Base-by-base conservation (phyloP, 1,140 invertebrate species). In the Monomorium pharaonis region DNA sequence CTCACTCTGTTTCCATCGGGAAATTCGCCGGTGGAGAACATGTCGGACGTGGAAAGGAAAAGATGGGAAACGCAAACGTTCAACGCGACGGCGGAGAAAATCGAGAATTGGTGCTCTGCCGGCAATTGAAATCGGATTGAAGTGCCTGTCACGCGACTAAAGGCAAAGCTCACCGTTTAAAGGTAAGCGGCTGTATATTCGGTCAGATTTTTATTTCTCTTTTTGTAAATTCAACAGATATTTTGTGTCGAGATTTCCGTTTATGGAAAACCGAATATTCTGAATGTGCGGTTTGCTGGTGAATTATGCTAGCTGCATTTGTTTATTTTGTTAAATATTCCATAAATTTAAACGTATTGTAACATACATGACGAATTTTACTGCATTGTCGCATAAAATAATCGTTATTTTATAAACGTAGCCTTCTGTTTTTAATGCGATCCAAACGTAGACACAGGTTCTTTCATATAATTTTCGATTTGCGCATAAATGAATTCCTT, bases 41-140 rank as follows among this genome's bases (percentile, higher is more conserved):
- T 2, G 37, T 37, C 33, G n/a, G 72, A 30, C 18, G 56, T 7
- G 37, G 51, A 18, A 30, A 9, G 33, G 24, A 44, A 62, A 18
- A 44, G 24, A 42, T 16, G 56, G 74, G 9, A 24, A 47, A 62
- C 44, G 56, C 14, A n/a, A 78, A 33, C 30, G 62, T 69, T 44
- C 47, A 30, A 69, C 10, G 62, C 44, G 77, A 80, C 47, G 30
- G 62, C 16, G 30, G 21, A 24, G 47, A 51, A 69, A 80, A 80
- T 80, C 63, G 77, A 80, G 33, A 69, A 80, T 30, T 56, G 33
- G n/a, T n/a, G 3, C n/a, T 37, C 21, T 42, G 49, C 27, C 63
- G 37, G 33, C 24, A 30, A 69, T 69, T 54, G 77, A 80, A 80
- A 80, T 80, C 47, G 62, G 62, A 67, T 80, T 69, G 63, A 63